These are phyloP conservation scores for Cassiopea xamachana DNA, from an alignment of 30 jellyfish, hydroid and myxozoan species.

Conservation along the genomic window DNA sequence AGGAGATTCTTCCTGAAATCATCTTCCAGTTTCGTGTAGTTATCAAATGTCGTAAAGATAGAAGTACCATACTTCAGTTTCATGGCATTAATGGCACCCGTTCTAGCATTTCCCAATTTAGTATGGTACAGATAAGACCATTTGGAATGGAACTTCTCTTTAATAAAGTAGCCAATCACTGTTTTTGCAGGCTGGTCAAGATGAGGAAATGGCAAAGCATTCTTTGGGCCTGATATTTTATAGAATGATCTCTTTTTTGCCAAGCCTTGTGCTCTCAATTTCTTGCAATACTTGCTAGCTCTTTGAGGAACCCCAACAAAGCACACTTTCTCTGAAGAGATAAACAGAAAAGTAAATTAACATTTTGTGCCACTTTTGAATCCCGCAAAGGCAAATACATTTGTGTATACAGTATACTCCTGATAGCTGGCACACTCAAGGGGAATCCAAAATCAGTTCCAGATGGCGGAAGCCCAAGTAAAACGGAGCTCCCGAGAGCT, in stretches of 20 bases:
- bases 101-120: conserved; percentile 1
- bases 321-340: background rate
- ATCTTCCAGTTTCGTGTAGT: conserved; percentile 56
- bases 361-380: no score
- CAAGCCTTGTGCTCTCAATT: background rate
- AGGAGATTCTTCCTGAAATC: background rate
- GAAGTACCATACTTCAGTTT: background rate
- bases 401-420: no score
- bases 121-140: conserved; percentile 78
- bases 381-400: no score
- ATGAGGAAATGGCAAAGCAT: conserved; percentile 53
- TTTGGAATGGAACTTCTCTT: conserved; percentile 62
- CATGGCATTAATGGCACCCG: conserved; percentile 12
- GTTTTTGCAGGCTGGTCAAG: conserved; percentile 59
- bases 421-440: no score
- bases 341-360: no score
- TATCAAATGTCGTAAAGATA: conserved; percentile 18
- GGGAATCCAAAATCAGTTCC: no score
- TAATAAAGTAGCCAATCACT: conserved; percentile 38
- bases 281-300: conserved; percentile 8
- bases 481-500: no score
- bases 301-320: conserved; percentile 28
- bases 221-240: conserved; percentile 37
- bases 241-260: background rate
- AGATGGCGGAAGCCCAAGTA: no score